phyloP scores from a whole-genome alignment of 2,888 invertebrate genomes.

The Brachylomia viminalis region DNA sequence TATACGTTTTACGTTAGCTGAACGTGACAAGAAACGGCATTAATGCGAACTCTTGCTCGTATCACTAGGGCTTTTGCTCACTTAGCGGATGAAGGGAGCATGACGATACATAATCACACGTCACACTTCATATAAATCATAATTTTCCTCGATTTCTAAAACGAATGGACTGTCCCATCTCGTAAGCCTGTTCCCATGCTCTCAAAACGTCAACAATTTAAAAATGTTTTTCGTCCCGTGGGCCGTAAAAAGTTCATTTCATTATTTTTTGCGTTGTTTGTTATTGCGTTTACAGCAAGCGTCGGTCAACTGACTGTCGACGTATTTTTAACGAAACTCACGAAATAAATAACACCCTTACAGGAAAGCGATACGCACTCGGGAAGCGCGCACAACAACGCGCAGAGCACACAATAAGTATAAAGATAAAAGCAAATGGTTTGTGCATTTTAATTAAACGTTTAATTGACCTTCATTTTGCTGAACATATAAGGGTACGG shows the following conservation, averaged over 20 bases:
- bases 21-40: slow-evolving; percentile 50
- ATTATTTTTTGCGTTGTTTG: slow-evolving; percentile 59
- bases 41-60: slow-evolving; percentile 36
- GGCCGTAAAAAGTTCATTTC: slow-evolving; percentile 57
- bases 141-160: slow-evolving; percentile 10
- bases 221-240: slow-evolving; percentile 41
- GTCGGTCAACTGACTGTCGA: slow-evolving; percentile 55
- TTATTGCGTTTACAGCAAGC: slow-evolving; percentile 47
- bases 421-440: slow-evolving; percentile 68
- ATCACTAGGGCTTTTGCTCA: slow-evolving; percentile 49
- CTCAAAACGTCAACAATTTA: slow-evolving; percentile 42
- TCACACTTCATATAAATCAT: slow-evolving; percentile 32
- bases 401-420: slow-evolving; percentile 57
- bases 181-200: slow-evolving; percentile 28
- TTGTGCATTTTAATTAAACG: slow-evolving; percentile 69
- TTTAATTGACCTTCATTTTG: slow-evolving; percentile 59
- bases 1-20: slow-evolving; percentile 40
- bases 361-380: slow-evolving; percentile 63
- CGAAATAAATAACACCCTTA: slow-evolving; percentile 63
- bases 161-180: slow-evolving; percentile 10
- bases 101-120: slow-evolving; percentile 42
- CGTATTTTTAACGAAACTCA: slow-evolving; percentile 48
- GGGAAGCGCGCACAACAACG: slow-evolving; percentile 58
- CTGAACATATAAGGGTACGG: slow-evolving; percentile 65
- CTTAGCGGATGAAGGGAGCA: slow-evolving; percentile 28